Percentiles rank a stretch among this genome's conserved stretches.
phyloP scores from a whole-genome alignment of 2,113 vertebrate genomes.

The Labrus mixtus region DNA sequence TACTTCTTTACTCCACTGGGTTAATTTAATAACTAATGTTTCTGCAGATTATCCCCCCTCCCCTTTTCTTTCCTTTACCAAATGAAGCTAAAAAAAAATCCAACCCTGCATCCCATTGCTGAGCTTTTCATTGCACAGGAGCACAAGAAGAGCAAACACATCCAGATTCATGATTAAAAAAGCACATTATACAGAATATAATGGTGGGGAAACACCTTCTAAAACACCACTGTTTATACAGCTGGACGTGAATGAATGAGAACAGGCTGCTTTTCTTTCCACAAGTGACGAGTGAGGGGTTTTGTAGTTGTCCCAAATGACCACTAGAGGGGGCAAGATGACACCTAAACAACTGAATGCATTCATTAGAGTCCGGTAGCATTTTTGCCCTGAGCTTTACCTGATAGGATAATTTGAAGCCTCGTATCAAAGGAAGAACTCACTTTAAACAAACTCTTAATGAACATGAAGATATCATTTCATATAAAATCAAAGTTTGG shows the following conservation, averaged over 20 bases:
- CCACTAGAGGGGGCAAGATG: constrained; percentile 11
- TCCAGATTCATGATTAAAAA: not conserved
- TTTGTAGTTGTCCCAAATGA: not conserved
- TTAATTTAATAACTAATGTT: too few species aligned
- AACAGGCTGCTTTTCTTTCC: not conserved
- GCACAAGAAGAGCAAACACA: not conserved
- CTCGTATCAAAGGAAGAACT: too few species aligned
- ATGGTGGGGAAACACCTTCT: not conserved
- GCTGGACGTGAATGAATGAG: not conserved
- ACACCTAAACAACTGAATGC: not conserved
- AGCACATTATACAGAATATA: not conserved
- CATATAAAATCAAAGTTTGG: not conserved
- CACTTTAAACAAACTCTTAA: too few species aligned
- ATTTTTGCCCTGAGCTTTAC: not conserved
- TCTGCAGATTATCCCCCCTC: too few species aligned
- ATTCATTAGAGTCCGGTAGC: too few species aligned
- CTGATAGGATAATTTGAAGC: not conserved
- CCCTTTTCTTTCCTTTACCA: too few species aligned
- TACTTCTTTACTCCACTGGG: too few species aligned
- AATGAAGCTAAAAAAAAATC: too few species aligned
- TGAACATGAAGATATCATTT: too few species aligned
- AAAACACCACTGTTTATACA: not conserved
- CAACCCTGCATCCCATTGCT: too few species aligned
- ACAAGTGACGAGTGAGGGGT: not conserved
- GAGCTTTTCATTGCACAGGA: too few species aligned